A percentile compares a stretch with the other conserved stretches of the same genome.
Conservation (phyloP, 2,797 vertebrate genomes). For the Pantherophis vulpinus region DNA sequence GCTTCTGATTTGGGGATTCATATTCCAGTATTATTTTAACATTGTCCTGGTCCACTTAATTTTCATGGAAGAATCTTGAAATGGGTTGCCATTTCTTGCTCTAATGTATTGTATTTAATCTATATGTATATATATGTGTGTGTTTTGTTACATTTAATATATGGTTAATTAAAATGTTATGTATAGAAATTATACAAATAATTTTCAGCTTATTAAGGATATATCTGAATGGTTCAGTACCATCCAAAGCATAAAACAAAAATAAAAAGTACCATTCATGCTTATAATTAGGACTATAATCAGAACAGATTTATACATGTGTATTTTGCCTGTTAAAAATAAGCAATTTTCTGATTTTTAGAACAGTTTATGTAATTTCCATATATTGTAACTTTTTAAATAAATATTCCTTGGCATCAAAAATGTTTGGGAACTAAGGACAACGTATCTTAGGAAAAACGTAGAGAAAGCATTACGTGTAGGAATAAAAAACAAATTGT, state of each 20-base stretch:
- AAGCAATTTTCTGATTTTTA: not conserved
- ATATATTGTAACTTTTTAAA: not conserved
- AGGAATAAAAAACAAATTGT: not conserved
- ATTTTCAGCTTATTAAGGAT: not conserved
- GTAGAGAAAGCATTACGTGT: not conserved
- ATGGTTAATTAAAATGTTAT: slow-evolving; percentile 18
- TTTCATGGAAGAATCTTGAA: not conserved
- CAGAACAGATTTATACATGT: not conserved
- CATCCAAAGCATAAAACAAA: not conserved
- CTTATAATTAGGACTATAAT: not conserved
- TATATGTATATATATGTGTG: not conserved
- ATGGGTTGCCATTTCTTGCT: not conserved
- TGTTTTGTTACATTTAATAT: not conserved
- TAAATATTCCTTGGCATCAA: not conserved
- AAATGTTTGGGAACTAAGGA: not conserved
- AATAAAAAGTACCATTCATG: not conserved
- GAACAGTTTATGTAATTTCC: not conserved
- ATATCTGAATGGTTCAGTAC: not conserved
- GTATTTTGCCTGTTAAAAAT: not conserved
- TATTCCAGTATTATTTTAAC: not conserved
- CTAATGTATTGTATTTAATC: not conserved
- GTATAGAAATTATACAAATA: not conserved
- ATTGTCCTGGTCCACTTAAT: not conserved
- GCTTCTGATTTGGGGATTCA: not conserved
- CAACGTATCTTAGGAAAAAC: not conserved